A percentile compares a stretch with the other conserved stretches of the same genome.
phyloP scores from a whole-genome alignment of 2,888 invertebrate genomes.

The Drosophila tripunctata region DNA sequence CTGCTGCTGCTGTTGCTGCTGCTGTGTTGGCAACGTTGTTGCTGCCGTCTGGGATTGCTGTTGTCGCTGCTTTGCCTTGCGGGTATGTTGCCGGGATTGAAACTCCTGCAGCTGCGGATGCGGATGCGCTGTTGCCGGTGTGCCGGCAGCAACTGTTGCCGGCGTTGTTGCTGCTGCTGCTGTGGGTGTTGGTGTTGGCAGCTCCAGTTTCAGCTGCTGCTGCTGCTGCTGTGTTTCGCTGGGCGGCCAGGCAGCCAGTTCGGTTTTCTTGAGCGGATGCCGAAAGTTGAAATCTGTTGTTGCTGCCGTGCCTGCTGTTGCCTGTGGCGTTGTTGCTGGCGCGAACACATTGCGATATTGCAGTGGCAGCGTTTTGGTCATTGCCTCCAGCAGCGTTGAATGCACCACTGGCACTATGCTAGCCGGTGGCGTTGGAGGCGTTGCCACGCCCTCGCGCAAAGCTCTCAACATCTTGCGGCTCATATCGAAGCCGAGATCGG shows the following conservation, averaged over 20 bases:
- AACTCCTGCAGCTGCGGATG: constrained; percentile 70
- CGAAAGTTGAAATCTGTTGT: constrained; percentile 87
- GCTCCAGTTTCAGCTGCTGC: constrained; percentile 47
- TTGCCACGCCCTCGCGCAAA: constrained; percentile 59
- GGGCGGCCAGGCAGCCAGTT: constrained; percentile 49
- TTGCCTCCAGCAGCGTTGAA: constrained; percentile 89
- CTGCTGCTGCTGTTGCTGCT: constrained; percentile 83
- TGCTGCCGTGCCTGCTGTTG: constrained; percentile 58
- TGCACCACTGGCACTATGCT: constrained; percentile 85
- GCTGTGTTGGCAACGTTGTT: too few relatives aligned
- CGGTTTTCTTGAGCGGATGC: constrained; percentile 82
- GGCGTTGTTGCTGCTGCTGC: constrained; percentile 30
- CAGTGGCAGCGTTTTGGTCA: constrained; percentile 88
- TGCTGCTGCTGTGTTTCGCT: constrained; percentile 38
- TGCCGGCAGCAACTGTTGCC: constrained; percentile 66
- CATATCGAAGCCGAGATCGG: constrained; percentile 74
- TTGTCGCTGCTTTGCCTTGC: constrained; percentile 65
- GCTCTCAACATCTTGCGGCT: constrained; percentile 72
- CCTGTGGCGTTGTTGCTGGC: constrained; percentile 72
- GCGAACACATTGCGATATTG: constrained; percentile 86
- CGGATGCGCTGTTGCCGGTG: constrained; percentile 65
- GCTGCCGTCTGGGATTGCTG: constrained; percentile 13
- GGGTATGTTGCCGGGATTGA: constrained; percentile 59
- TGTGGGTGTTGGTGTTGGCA: constrained; percentile 24
- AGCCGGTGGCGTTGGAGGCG: constrained; percentile 65